Percentiles rank a stretch among this genome's conserved stretches.
Conservation (phyloP, 2,113 vertebrate species). For the Scopus umbretta region DNA sequence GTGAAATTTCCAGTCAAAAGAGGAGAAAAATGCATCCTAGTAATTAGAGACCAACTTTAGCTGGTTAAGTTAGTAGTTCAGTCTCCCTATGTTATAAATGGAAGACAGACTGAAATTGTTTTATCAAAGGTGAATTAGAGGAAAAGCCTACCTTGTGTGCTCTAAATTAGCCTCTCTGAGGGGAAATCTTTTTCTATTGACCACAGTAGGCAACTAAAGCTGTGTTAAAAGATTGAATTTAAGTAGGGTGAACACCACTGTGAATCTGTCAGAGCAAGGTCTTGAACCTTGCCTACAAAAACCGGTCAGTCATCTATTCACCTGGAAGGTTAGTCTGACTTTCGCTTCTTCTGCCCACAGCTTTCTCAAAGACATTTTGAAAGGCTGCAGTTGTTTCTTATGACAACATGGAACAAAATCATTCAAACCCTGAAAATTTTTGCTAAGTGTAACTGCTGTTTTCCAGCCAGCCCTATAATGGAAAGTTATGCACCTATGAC, state of each 20-base stretch:
- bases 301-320: neutral
- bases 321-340: neutral
- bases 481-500: neutral
- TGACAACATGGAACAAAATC: neutral
- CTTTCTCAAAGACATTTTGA: neutral
- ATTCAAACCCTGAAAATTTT: neutral
- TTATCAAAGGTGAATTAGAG: constrained; percentile 9
- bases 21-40: neutral
- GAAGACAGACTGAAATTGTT: neutral
- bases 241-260: neutral
- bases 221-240: neutral
- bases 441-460: neutral
- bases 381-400: neutral
- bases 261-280: neutral
- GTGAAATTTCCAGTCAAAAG: neutral
- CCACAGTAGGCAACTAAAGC: neutral
- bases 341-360: neutral
- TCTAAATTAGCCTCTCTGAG: neutral
- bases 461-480: neutral
- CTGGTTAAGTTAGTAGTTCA: neutral
- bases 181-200: neutral
- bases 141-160: neutral
- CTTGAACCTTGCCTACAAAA: neutral
- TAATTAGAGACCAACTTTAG: neutral
- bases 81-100: neutral